A percentile compares a stretch with the other conserved stretches of the same genome.
Conservation (phyloP, 1,140 invertebrate species). For the Neotoxoptera formosana region DNA sequence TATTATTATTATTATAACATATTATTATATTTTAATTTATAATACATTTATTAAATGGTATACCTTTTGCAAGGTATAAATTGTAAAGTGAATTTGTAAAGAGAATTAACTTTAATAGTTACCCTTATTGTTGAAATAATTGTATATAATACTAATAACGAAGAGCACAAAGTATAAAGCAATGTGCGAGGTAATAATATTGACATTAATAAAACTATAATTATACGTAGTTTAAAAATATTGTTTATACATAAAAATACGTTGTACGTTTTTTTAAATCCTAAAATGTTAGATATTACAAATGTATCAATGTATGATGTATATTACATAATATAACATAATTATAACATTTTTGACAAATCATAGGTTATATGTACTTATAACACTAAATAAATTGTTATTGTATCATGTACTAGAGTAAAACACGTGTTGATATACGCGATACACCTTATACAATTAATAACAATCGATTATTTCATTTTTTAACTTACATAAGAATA, state of each 20-base stretch:
- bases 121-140: background rate
- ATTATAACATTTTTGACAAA: no score
- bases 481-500: background rate
- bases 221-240: background rate
- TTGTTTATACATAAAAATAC: background rate
- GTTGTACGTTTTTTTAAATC: background rate
- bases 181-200: background rate
- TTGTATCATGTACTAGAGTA: no score
- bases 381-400: no score
- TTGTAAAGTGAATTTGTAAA: background rate
- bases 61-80: background rate
- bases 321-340: background rate
- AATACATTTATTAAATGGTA: background rate
- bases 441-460: background rate
- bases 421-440: no score
- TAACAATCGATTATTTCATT: background rate
- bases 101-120: background rate
- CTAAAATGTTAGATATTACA: background rate
- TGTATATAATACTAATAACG: background rate
- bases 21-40: background rate
- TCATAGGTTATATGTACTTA: no score
- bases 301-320: background rate
- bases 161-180: background rate
- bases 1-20: no score
- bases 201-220: background rate